phyloP scores from a whole-genome alignment of 2,113 vertebrate species.

The Macheiramphus alcinus region DNA sequence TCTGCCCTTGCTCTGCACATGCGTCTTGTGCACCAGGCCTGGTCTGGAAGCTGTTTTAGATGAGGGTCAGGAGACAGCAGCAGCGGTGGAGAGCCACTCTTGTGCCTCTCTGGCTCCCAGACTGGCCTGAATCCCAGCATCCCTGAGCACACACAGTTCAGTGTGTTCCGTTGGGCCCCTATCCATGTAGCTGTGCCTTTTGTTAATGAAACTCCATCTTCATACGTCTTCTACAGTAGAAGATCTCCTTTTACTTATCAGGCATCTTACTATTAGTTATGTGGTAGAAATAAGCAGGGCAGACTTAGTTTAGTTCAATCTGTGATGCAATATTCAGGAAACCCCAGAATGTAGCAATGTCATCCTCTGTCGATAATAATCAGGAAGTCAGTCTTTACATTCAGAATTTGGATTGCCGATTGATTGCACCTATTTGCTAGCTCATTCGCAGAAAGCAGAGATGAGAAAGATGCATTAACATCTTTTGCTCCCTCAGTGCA shows the following conservation, averaged over 20 bases:
- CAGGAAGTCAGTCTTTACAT: background rate
- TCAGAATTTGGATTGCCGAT: background rate
- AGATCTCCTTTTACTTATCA: background rate
- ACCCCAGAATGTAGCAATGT: background rate
- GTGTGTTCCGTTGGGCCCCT: background rate
- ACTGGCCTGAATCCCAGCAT: background rate
- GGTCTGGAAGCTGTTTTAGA: background rate
- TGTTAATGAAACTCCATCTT: background rate
- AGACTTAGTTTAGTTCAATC: background rate
- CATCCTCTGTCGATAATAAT: background rate
- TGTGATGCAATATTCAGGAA: background rate
- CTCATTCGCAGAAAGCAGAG: background rate
- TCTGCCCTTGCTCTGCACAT: background rate
- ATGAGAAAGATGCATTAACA: background rate
- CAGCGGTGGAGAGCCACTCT: background rate
- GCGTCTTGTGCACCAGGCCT: background rate
- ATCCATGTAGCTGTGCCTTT: background rate
- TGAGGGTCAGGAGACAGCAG: background rate
- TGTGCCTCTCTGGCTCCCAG: background rate
- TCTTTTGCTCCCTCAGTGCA: background rate
- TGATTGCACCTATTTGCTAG: background rate
- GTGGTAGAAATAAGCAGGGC: background rate
- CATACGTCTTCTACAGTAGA: background rate
- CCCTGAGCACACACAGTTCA: too few species aligned
- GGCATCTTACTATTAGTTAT: background rate